These are phyloP conservation scores for Gorsachius goisagi DNA, from an alignment of 2,113 vertebrate genomes.

Conservation along the genomic window DNA sequence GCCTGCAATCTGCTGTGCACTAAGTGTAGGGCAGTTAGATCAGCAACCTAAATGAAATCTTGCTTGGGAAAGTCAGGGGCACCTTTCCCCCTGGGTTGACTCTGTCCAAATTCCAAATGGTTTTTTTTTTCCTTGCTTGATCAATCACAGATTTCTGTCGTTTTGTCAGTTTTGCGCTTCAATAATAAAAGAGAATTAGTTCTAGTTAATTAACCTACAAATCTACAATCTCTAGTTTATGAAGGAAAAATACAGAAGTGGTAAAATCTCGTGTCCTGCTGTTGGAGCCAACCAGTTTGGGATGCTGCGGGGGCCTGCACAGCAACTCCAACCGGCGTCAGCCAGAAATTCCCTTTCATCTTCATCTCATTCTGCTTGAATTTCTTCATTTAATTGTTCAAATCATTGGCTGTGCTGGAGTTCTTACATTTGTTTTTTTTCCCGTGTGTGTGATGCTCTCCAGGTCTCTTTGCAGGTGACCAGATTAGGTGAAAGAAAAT, in stretches of 20 bases:
- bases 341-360: not conserved
- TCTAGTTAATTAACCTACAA: not conserved
- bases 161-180: not conserved
- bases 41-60: not conserved
- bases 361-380: constrained; percentile 12
- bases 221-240: not conserved
- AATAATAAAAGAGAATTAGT: not conserved
- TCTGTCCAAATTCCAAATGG: not conserved
- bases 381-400: constrained; percentile 16
- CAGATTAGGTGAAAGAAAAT: constrained; percentile 46
- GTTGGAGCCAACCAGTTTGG: not conserved
- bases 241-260: not conserved
- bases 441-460: not conserved
- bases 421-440: not conserved
- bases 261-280: not conserved
- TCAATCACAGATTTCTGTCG: not conserved
- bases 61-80: not conserved
- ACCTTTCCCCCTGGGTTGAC: not conserved
- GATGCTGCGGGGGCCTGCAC: not conserved
- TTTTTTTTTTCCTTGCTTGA: not conserved
- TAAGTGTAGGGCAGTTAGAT: not conserved
- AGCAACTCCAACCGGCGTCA: fast-evolving
- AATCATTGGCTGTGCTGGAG: not conserved
- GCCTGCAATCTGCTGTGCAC: not conserved
- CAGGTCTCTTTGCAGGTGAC: constrained; percentile 19